Evolutionary conservation across 2,113 vertebrate species (phyloP), one percentile per base, ranked within the genome.

Genomic region (Ophthalmolycus amberensis): DNA sequence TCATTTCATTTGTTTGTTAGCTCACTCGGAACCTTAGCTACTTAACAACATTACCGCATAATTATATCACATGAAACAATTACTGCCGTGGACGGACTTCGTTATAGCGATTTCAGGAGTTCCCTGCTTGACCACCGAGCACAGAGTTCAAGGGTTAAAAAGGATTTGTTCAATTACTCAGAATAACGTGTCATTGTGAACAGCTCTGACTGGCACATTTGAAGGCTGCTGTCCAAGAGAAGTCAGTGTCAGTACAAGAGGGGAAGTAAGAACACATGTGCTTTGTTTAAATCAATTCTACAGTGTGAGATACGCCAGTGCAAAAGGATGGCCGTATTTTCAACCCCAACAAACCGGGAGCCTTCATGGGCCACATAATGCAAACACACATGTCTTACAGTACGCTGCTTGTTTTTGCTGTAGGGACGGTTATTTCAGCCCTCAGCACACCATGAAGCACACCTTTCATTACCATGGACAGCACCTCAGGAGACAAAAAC

Each of bases 61-160:
- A 92, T 88, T 83, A 83, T 74, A 79, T 90, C 83, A 90, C 87
- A 77, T 90, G 70, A 83, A 88, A 88, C 85, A 80, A 70, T 84
- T 68, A 89, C 27, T 0, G 38, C 44, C 63, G 2, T 20, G 60
- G 60, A 84, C 59, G 65, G 58, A 85, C 80, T 79, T 79, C 32
- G 83, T 87, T 82, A 22, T 9, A 65, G 74, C 2, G 37, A 89
- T 84, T 85, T 80, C 74, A 85, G 60, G 54, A 79, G 83, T 9
- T 77, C 85, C 84, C 82, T 87, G 83, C 58, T 63, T 34, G 48
- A 80, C 40, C 74, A 75, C 59, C 1, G 5, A 84, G 71, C 69
- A 12, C 67, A 0, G 80, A 18, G 83, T 76, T 80, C 54, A n/a
- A 42, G 37, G 48, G 22, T 73, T 79, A 77, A 37, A 80, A 34